Base-by-base conservation (phyloP, 2,113 vertebrate genomes). In the Turdus rufiventris region DNA sequence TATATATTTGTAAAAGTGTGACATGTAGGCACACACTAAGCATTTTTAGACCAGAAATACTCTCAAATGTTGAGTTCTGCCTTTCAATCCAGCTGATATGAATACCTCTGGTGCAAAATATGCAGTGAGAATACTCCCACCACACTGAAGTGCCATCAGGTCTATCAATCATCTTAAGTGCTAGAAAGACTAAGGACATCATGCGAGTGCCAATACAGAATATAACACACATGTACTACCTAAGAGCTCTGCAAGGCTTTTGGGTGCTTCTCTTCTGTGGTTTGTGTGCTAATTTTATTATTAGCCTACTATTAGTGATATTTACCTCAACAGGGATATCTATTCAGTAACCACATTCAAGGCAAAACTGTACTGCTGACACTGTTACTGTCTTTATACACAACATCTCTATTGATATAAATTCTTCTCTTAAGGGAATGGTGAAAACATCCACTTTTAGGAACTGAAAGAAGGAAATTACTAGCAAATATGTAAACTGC, bases 401-500 rank as follows among this genome's bases (percentile, higher is more conserved):
- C 8, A 40, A 87, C 91, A 96, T 75, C 33, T 10, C 36, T 86
- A 66, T 74, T 93, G 71, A 89, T 75, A 79, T 14, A 91, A 88
- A 95, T 90, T 89, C 36, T 85, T 85, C 89, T 94, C 70, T 91
- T 88, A 85, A 53, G 72, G 42, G 47, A 58, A 57, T 73, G 21
- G 9, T 42, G 51, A 82, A 94, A 63, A 65, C 19, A 78, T 6
- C 15, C 6, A 62, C 17, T 65, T 66, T 48, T 72, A 79, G 60
- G 8, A 84, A 34, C 33, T 33, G 62, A 79, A 65, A 65, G 31
- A 74, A 70, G 24, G 33, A 91, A 85, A 91, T 65, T 25, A 42
- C 56, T 95, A 94, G 48, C 45, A 96, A 95, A 91, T 96, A 89
- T 83, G 63, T 86, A 86, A 97, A 88, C n/a, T 72, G 33, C 5